These are phyloP conservation scores for Drosophila ambigua DNA, from an alignment of 1,140 invertebrate species.

Conservation along the genomic window DNA sequence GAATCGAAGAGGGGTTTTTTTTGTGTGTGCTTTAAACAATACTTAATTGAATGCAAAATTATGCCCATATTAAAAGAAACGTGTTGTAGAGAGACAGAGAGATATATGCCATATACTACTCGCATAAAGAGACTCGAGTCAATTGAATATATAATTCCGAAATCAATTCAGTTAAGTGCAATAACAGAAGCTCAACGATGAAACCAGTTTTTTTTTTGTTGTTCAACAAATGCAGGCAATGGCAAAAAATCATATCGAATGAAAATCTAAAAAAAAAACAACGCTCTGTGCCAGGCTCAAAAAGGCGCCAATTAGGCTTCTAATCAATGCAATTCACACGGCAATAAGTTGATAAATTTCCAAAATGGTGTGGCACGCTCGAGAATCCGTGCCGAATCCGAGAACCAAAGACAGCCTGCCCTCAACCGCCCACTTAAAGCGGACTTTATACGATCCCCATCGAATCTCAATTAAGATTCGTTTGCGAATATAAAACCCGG, in stretches of 20 bases:
- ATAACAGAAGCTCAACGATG: constrained; percentile 2
- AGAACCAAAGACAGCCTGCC: constrained; percentile 1
- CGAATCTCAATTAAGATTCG: constrained; percentile 61
- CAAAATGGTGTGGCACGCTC: constrained; percentile 26
- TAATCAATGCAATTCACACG: constrained; percentile 33
- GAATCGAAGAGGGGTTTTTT: constrained; percentile 23
- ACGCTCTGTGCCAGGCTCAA: constrained; percentile 29
- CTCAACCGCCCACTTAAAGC: constrained; percentile 52
- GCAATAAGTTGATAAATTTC: constrained; percentile 45
- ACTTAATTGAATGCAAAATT: constrained; percentile 48
- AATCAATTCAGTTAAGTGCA: constrained; percentile 28
- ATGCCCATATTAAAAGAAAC: constrained; percentile 53
- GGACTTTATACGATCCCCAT: constrained; percentile 37
- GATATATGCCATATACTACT: background rate
- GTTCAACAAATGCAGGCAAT: background rate
- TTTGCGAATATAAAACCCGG: constrained; percentile 25
- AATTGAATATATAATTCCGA: constrained; percentile 32
- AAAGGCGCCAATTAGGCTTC: constrained; percentile 19
- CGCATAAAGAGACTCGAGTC: constrained; percentile 19
- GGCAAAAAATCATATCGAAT: constrained; percentile 10
- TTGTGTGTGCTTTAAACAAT: constrained; percentile 9
- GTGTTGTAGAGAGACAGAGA: constrained; percentile 22
- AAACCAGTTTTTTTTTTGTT: constrained; percentile 20
- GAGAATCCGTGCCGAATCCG: constrained; percentile 32
- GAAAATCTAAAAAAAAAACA: constrained; percentile 6